phyloP scores from a whole-genome alignment of 1,140 invertebrate genomes.

The Drosophila bipectinata region DNA sequence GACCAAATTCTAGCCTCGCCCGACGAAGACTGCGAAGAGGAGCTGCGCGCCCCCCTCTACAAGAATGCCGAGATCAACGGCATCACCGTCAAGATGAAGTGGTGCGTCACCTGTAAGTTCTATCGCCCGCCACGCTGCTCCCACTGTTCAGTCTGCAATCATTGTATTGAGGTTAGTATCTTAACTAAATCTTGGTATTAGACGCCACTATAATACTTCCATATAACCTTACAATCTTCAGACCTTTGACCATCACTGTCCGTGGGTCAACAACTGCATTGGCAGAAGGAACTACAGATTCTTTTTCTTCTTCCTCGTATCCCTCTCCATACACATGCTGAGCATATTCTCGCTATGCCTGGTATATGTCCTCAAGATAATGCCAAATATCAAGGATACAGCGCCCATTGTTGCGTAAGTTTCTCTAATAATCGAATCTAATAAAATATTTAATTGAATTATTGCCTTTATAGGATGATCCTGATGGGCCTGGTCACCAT shows the following conservation, averaged over 20 bases:
- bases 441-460: too few species aligned
- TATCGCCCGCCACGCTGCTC: constrained; percentile 99
- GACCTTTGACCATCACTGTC: constrained; percentile 99
- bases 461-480: constrained; percentile 88
- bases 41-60: constrained; percentile 98
- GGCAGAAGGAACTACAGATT: constrained; percentile 99
- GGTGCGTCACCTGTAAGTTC: constrained; percentile 99
- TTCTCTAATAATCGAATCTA: neutral
- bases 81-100: constrained; percentile 99
- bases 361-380: constrained; percentile 94
- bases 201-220: too few species aligned
- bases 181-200: too few species aligned
- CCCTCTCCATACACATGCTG: constrained; percentile 98
- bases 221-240: constrained; percentile 85
- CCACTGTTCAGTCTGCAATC: constrained; percentile 99
- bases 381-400: constrained; percentile 91
- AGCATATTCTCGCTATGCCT: constrained; percentile 97
- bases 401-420: constrained; percentile 94
- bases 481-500: constrained; percentile 96
- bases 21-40: constrained; percentile 98
- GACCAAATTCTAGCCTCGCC: constrained; percentile 90
- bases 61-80: constrained; percentile 99
- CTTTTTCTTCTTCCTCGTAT: constrained; percentile 99
- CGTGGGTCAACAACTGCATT: constrained; percentile 99
- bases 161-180: constrained; percentile 95